Conservation (phyloP, 2,797 vertebrate genomes). For the Lophotriccus pileatus region DNA sequence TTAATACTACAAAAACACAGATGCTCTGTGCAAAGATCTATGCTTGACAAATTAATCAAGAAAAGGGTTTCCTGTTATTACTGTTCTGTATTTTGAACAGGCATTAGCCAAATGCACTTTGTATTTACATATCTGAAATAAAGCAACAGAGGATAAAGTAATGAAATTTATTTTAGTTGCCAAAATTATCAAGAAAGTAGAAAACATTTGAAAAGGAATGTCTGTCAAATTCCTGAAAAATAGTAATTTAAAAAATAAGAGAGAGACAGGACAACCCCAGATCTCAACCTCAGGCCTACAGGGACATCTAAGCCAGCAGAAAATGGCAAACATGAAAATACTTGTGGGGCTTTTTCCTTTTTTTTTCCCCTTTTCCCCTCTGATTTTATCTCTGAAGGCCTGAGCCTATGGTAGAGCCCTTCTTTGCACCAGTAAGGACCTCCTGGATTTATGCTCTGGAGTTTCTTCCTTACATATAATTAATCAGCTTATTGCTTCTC, state of each 20-base stretch:
- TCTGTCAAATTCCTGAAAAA: neutral
- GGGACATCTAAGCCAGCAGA: neutral
- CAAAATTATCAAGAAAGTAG: neutral
- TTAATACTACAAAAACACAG: neutral
- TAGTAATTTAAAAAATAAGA: neutral
- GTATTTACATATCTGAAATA: neutral
- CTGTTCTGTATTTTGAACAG: neutral
- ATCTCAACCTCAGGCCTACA: neutral
- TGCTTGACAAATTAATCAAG: conserved; percentile 24
- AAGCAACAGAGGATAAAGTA: neutral
- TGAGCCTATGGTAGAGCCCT: neutral
- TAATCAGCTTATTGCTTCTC: neutral
- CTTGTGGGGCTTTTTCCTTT: neutral
- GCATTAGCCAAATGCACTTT: neutral
- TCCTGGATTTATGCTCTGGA: neutral
- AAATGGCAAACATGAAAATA: neutral
- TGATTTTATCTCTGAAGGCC: neutral
- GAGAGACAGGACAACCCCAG: neutral
- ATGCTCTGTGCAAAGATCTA: neutral
- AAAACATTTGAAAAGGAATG: neutral
- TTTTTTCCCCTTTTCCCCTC: neutral
- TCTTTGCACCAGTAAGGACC: neutral
- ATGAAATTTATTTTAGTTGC: neutral
- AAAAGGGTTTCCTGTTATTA: neutral
- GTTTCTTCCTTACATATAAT: neutral